A percentile compares a stretch with the other conserved stretches of the same genome.
phyloP scores from a whole-genome alignment of 2,888 invertebrate species.

The Brachyopa scutellaris region DNA sequence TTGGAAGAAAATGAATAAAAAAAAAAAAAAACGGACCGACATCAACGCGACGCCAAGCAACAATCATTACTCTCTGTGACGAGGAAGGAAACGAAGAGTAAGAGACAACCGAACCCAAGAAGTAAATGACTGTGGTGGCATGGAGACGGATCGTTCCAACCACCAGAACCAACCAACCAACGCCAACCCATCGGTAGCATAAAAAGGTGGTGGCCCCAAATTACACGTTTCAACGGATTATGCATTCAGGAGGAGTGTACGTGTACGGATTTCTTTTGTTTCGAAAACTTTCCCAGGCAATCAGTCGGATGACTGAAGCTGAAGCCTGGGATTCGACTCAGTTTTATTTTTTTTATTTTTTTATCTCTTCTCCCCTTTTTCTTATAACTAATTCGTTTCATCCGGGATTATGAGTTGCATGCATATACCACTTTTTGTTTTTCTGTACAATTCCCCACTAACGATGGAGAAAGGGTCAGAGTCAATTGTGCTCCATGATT shows the following conservation, averaged over 20 bases:
- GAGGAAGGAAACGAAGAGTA: background rate
- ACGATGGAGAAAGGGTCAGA: slow-evolving; percentile 34
- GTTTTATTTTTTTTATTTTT: slow-evolving; percentile 21
- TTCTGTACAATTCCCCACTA: slow-evolving; percentile 14
- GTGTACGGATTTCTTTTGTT: slow-evolving; percentile 59
- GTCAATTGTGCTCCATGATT: slow-evolving; percentile 33
- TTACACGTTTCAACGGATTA: slow-evolving; percentile 61
- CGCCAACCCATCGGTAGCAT: slow-evolving; percentile 47
- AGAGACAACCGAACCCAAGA: slow-evolving; percentile 10
- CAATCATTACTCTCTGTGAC: slow-evolving; percentile 9
- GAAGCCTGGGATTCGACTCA: slow-evolving; percentile 15
- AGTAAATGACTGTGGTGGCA: slow-evolving; percentile 39
- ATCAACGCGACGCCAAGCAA: slow-evolving; percentile 14
- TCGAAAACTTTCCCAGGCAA: slow-evolving; percentile 61
- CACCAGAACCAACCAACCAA: slow-evolving; percentile 48
- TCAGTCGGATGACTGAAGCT: slow-evolving; percentile 41
- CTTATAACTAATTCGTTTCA: slow-evolving; percentile 49
- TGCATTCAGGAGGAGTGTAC: slow-evolving; percentile 63
- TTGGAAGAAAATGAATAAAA: slow-evolving; percentile 6
- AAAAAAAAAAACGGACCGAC: too few relatives aligned
- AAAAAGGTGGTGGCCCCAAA: slow-evolving; percentile 60
- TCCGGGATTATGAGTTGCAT: slow-evolving; percentile 60
- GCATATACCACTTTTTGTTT: slow-evolving; percentile 31
- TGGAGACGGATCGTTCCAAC: slow-evolving; percentile 17
- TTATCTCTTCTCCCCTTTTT: slow-evolving; percentile 26